These are phyloP conservation scores for Drosophila atroscutellata DNA, from an alignment of 2,888 invertebrate genomes.

Conservation along the genomic window DNA sequence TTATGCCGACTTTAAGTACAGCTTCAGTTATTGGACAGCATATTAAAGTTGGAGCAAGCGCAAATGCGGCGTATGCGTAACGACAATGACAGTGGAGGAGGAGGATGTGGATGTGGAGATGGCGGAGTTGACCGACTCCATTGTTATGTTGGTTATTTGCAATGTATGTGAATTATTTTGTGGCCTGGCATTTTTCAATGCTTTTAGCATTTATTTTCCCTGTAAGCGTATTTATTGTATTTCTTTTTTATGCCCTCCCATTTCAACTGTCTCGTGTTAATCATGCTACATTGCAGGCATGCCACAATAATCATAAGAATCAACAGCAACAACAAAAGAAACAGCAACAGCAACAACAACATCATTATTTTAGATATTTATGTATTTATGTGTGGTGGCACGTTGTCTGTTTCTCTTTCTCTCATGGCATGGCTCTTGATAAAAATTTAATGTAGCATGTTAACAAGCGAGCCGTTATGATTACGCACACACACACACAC, in stretches of 20 bases:
- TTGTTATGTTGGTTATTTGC: slow-evolving; percentile 73
- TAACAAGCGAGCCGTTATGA: slow-evolving; percentile 79
- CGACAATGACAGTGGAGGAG: slow-evolving; percentile 29
- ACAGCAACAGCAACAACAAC: slow-evolving; percentile 40
- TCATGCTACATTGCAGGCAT: slow-evolving; percentile 72
- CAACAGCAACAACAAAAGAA: slow-evolving; percentile 56
- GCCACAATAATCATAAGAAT: slow-evolving; percentile 70
- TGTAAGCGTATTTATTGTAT: slow-evolving; percentile 53
- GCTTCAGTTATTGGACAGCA: slow-evolving; percentile 16
- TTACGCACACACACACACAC: slow-evolving; percentile 53
- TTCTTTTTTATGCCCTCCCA: slow-evolving; percentile 4
- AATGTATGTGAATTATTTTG: slow-evolving; percentile 56
- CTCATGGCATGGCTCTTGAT: slow-evolving; percentile 71
- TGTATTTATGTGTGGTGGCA: slow-evolving; percentile 58
- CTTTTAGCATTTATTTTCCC: slow-evolving; percentile 55
- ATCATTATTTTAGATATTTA: slow-evolving; percentile 76
- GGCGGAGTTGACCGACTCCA: slow-evolving; percentile 19
- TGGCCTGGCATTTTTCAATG: slow-evolving; percentile 56
- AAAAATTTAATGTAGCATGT: slow-evolving; percentile 79
- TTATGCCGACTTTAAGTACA: slow-evolving; percentile 36
- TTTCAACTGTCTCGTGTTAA: slow-evolving; percentile 56
- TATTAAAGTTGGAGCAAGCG: background rate
- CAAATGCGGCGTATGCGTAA: slow-evolving; percentile 52
- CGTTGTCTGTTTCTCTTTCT: slow-evolving; percentile 25
- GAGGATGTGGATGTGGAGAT: background rate